Conservation (phyloP, 2,113 vertebrate species). For the Aphelocoma coerulescens region DNA sequence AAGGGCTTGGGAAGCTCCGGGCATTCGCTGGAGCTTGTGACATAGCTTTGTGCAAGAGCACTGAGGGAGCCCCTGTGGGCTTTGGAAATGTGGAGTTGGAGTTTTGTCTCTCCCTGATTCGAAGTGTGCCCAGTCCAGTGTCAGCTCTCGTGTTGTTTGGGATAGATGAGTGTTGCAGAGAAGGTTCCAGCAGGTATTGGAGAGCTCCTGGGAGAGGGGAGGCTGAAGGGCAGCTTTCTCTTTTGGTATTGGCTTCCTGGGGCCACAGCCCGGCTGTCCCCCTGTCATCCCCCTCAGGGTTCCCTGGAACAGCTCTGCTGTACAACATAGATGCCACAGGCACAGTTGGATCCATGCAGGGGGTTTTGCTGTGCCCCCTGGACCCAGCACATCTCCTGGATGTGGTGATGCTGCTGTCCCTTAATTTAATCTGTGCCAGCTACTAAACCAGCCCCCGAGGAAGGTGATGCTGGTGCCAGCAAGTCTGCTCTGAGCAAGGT, state of each 20-base stretch:
- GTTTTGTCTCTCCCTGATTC: not conserved
- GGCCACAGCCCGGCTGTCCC: not conserved
- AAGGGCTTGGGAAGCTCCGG: not conserved
- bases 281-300: not conserved
- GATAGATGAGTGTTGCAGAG: not conserved
- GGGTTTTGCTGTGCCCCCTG: not conserved
- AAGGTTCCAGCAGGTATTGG: not conserved
- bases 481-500: not conserved
- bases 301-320: not conserved
- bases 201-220: not conserved
- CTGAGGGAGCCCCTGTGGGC: not conserved
- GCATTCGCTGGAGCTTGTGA: rapidly evolving
- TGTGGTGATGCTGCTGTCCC: not conserved
- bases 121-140: rapidly evolving
- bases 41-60: rapidly evolving
- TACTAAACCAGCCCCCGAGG: not conserved
- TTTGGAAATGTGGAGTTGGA: not conserved
- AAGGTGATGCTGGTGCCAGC: not conserved
- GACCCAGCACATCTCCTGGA: not conserved
- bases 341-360: rapidly evolving
- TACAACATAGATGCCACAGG: not conserved
- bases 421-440: not conserved
- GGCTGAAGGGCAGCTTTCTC: not conserved
- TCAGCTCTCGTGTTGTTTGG: not conserved
- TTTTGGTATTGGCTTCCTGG: not conserved